Evolutionary conservation across 2,888 invertebrate genomes (phyloP).

Genomic region (Zygogramma bicolorata): DNA sequence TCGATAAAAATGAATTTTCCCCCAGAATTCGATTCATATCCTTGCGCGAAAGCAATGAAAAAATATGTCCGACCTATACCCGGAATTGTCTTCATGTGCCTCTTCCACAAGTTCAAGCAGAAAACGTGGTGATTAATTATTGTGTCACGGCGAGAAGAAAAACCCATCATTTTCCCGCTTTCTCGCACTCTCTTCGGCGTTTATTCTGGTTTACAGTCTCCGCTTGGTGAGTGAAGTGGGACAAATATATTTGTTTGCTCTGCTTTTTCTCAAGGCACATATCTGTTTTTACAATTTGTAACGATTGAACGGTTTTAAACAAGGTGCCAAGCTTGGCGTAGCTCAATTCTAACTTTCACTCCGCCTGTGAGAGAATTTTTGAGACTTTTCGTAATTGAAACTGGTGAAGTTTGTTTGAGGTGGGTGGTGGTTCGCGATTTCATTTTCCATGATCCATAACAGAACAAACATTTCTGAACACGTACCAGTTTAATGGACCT

Average conservation of each 20-base stretch:
- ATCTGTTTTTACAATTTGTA: conserved; percentile 21
- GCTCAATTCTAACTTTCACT: not conserved
- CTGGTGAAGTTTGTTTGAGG: not conserved
- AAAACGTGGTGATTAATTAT: conserved; percentile 55
- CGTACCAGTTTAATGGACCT: no score
- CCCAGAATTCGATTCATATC: not conserved
- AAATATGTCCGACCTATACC: not conserved
- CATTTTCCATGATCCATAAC: no score
- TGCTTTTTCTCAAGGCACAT: conserved; percentile 8
- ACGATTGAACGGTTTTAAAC: conserved; percentile 7
- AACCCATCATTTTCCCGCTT: conserved; percentile 49
- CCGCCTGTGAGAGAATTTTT: not conserved
- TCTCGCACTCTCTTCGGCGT: conserved; percentile 44
- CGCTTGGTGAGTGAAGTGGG: conserved; percentile 14
- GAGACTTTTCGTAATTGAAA: not conserved
- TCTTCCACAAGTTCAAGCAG: conserved; percentile 22
- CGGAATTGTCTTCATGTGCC: conserved; percentile 13
- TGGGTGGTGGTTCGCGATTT: not conserved
- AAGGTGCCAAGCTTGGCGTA: not conserved
- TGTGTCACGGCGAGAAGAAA: conserved; percentile 52
- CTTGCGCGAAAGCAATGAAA: not conserved
- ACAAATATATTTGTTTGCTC: conserved; percentile 20
- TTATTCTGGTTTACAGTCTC: conserved; percentile 40
- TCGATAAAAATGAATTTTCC: not conserved
- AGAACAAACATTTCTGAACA: no score